These are phyloP conservation scores for Tromatobia lineatoria DNA, from an alignment of 2,888 invertebrate species.

Conservation along the genomic window DNA sequence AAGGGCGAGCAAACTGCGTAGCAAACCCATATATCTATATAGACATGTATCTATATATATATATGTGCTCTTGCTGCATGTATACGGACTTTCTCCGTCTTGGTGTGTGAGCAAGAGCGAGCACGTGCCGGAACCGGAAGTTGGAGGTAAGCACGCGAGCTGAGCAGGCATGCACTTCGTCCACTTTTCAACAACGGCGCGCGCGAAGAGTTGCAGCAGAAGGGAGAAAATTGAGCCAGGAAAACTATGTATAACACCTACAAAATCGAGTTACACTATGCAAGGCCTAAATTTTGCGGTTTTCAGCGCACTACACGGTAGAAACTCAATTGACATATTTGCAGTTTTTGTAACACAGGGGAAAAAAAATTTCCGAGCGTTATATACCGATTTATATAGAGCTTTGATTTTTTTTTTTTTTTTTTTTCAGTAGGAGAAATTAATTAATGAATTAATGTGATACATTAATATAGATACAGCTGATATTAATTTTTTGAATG, in stretches of 20 bases:
- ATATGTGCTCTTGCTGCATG: not conserved
- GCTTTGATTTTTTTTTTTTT: too few species aligned
- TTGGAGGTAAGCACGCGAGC: constrained; percentile 76
- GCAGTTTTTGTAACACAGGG: not conserved
- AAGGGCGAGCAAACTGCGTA: constrained; percentile 54
- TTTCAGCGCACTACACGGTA: not conserved
- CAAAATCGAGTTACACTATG: not conserved
- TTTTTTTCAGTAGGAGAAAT: too few species aligned
- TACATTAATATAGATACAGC: too few species aligned
- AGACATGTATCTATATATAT: not conserved
- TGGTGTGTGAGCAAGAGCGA: constrained; percentile 51
- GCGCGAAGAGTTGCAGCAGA: too few species aligned
- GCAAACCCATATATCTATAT: not conserved
- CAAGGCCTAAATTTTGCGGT: not conserved
- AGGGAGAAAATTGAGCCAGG: not conserved
- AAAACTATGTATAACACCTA: not conserved
- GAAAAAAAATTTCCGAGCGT: not conserved
- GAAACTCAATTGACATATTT: too few species aligned
- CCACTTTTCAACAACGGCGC: constrained; percentile 2
- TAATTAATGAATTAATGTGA: too few species aligned
- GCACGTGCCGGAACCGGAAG: constrained; percentile 80
- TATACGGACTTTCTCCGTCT: not conserved
- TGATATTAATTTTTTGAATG: too few species aligned
- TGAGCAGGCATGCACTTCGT: constrained; percentile 32
- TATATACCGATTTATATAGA: too few species aligned